Conservation (phyloP, 2,113 vertebrate species). For the Ciconia stormi region DNA sequence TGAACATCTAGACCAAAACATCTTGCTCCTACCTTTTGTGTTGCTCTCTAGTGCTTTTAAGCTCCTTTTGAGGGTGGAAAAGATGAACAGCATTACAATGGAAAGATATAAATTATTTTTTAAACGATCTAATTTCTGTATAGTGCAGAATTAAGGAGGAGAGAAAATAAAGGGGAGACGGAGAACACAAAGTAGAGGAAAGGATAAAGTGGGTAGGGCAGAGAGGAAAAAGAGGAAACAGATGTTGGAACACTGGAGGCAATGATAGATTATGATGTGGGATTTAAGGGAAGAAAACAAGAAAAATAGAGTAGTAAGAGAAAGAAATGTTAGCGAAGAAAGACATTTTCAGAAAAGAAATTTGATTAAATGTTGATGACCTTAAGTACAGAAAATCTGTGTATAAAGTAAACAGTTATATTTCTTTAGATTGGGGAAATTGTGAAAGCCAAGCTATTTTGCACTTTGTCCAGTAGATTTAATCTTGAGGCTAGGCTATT, state of each 20-base stretch:
- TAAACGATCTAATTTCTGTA: neutral
- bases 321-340: neutral
- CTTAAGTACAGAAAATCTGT: neutral
- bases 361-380: neutral
- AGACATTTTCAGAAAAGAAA: neutral
- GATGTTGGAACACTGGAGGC: slow-evolving; percentile 16
- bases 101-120: neutral
- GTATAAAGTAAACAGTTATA: neutral
- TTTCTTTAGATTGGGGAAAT: neutral
- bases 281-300: slow-evolving; percentile 4
- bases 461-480: neutral
- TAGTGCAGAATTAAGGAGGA: neutral
- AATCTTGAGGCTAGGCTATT: neutral
- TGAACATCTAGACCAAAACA: neutral
- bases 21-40: neutral
- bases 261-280: neutral
- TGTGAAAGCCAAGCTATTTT: neutral
- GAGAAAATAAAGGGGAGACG: neutral
- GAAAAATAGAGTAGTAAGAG: neutral
- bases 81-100: neutral
- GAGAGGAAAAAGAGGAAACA: slow-evolving; percentile 27
- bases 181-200: neutral
- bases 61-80: neutral
- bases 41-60: neutral
- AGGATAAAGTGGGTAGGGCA: neutral